Evolutionary conservation across 2,888 invertebrate genomes (phyloP).

Genomic region (Lamellibrachia columna): DNA sequence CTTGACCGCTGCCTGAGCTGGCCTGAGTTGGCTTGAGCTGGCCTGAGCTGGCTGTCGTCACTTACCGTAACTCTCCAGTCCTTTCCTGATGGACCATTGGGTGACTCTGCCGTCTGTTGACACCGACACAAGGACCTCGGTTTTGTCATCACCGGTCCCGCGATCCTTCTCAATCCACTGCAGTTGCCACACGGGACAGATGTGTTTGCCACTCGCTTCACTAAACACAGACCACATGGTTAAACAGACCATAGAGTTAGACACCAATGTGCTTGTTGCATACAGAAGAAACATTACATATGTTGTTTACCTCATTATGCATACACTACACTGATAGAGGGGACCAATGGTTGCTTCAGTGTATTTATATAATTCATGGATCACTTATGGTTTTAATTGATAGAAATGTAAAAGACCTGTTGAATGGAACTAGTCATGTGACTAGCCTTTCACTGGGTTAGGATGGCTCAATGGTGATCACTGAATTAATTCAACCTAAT

Average conservation of each 20-base stretch:
- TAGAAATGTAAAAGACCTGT: too few relatives aligned
- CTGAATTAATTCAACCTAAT: too few relatives aligned
- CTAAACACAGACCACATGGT: conserved; percentile 43
- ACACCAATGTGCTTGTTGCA: conserved; percentile 58
- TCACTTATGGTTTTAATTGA: neutral
- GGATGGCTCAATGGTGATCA: too few relatives aligned
- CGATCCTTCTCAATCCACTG: conserved; percentile 64
- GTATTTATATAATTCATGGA: conserved; percentile 39
- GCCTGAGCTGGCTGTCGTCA: neutral
- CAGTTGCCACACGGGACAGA: conserved; percentile 65
- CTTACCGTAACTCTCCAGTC: conserved; percentile 64
- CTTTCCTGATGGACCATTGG: conserved; percentile 66
- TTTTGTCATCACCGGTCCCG: conserved; percentile 58
- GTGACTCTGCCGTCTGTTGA: conserved; percentile 66
- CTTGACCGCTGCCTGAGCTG: neutral
- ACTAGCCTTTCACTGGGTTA: too few relatives aligned
- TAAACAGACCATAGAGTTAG: neutral
- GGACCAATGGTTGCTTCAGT: conserved; percentile 61
- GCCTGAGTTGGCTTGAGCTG: neutral
- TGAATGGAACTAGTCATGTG: too few relatives aligned
- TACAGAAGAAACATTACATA: conserved; percentile 58
- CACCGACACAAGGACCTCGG: conserved; percentile 63
- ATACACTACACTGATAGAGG: neutral
- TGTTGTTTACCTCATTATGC: conserved; percentile 55
- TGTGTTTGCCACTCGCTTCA: conserved; percentile 58